Percentiles rank a stretch among this genome's conserved stretches.
Evolutionary conservation across 2,797 vertebrate species (phyloP).

Genomic region (Cirrhinus molitorella): DNA sequence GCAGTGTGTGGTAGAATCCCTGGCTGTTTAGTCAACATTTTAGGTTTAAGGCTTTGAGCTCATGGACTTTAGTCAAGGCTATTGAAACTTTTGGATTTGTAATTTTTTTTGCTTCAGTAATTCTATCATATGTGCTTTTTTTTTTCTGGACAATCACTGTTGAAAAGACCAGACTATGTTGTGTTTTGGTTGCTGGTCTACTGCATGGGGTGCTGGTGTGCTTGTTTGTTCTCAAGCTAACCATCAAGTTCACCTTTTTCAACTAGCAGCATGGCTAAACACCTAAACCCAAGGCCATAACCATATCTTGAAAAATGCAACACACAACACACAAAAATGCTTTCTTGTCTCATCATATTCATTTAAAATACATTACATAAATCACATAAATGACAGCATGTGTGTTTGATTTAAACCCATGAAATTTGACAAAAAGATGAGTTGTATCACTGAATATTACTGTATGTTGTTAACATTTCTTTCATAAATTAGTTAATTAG

Average conservation of each 20-base stretch:
- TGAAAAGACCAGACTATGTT: conserved; percentile 17
- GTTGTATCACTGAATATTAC: background rate
- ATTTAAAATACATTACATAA: background rate
- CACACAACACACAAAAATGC: background rate
- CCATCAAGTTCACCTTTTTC: background rate
- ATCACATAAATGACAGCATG: background rate
- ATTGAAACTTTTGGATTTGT: background rate
- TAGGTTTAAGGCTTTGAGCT: background rate
- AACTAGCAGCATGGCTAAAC: background rate
- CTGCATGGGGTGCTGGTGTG: background rate
- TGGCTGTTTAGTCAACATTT: background rate
- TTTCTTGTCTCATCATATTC: background rate
- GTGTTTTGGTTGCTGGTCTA: conserved; percentile 8
- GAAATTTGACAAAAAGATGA: background rate
- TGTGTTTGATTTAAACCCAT: background rate
- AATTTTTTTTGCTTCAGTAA: background rate
- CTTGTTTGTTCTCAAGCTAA: background rate
- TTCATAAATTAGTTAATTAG: background rate
- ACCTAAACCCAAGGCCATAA: background rate
- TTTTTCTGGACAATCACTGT: background rate
- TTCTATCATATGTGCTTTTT: background rate
- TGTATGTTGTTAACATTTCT: background rate
- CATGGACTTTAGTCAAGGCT: background rate
- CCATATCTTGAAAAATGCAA: no score
- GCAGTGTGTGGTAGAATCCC: background rate